These are phyloP conservation scores for Caenorhabditis sp. DNA, from an alignment of 2,888 invertebrate species.

Conservation along the genomic window DNA sequence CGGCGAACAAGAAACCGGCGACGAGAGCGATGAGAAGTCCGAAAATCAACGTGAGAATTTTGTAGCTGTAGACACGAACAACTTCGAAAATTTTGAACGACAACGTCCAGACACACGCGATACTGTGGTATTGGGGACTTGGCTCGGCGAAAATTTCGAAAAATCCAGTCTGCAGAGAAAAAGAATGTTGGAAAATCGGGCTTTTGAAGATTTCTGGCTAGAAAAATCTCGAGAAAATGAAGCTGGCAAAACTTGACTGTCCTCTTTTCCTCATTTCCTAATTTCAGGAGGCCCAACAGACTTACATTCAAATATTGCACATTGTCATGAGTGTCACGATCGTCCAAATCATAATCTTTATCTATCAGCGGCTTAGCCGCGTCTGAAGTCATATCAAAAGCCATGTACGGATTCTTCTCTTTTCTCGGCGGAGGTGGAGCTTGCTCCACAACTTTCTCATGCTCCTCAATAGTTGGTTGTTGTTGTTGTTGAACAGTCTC, in stretches of 20 bases:
- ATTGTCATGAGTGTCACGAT: background rate
- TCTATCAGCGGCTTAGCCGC: background rate
- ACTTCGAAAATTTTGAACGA: conserved; percentile 49
- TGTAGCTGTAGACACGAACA: conserved; percentile 47
- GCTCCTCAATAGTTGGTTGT: background rate
- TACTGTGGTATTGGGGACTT: conserved; percentile 41
- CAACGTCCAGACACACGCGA: conserved; percentile 50
- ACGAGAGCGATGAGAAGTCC: conserved; percentile 44
- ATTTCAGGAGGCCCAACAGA: too few relatives aligned
- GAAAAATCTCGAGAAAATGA: too few relatives aligned
- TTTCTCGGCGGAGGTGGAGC: background rate
- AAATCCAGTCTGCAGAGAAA: conserved; percentile 35
- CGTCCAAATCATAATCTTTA: background rate
- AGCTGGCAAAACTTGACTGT: too few relatives aligned
- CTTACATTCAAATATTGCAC: background rate
- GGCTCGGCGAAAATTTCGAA: conserved; percentile 50
- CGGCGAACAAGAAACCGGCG: conserved; percentile 46
- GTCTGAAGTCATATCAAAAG: background rate
- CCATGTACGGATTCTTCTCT: background rate
- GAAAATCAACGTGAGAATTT: conserved; percentile 45
- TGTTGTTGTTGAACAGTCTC: background rate
- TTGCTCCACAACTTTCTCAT: background rate
- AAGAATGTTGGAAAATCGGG: too few relatives aligned
- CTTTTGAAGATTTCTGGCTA: too few relatives aligned
- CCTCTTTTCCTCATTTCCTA: too few relatives aligned